Percentiles rank a stretch among this genome's conserved stretches.
These are phyloP conservation scores for Megalurothrips usitatus DNA, from an alignment of 2,888 invertebrate genomes.

Conservation along the genomic window DNA sequence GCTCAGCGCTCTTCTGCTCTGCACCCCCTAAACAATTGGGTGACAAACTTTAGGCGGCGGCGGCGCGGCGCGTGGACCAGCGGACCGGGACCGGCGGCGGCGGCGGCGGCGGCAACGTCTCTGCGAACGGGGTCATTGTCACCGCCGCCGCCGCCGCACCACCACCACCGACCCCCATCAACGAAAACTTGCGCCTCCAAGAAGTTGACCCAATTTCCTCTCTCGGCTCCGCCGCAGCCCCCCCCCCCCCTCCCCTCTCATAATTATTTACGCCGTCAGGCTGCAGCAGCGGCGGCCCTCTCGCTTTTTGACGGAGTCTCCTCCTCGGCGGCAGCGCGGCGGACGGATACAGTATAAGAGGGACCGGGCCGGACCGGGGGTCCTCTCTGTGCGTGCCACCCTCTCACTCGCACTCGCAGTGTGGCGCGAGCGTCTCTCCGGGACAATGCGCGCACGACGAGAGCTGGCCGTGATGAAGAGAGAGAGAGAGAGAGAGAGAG, in stretches of 20 bases:
- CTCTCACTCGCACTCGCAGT: no score
- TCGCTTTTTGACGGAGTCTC: no score
- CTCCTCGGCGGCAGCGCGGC: no score
- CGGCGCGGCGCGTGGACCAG: background rate
- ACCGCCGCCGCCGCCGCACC: background rate
- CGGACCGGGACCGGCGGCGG: background rate
- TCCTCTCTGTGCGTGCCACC: no score
- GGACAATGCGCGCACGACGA: no score
- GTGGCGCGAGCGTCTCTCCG: no score
- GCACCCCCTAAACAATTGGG: slow-evolving; percentile 12
- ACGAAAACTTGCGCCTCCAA: slow-evolving; percentile 2
- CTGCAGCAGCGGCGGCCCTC: no score
- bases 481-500: no score
- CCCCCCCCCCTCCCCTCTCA: background rate
- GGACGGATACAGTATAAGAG: no score
- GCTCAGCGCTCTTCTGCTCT: background rate
- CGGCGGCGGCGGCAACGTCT: background rate
- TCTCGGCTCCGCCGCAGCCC: background rate
- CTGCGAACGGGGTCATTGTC: slow-evolving; percentile 18
- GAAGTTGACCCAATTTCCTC: slow-evolving; percentile 18
- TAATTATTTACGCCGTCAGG: background rate
- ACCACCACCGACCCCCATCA: background rate
- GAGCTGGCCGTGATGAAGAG: no score
- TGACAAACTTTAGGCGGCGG: background rate
- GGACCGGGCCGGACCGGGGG: no score